Evolutionary conservation across 2,113 vertebrate genomes (phyloP).

Genomic region (Gnathonemus longibarbis): DNA sequence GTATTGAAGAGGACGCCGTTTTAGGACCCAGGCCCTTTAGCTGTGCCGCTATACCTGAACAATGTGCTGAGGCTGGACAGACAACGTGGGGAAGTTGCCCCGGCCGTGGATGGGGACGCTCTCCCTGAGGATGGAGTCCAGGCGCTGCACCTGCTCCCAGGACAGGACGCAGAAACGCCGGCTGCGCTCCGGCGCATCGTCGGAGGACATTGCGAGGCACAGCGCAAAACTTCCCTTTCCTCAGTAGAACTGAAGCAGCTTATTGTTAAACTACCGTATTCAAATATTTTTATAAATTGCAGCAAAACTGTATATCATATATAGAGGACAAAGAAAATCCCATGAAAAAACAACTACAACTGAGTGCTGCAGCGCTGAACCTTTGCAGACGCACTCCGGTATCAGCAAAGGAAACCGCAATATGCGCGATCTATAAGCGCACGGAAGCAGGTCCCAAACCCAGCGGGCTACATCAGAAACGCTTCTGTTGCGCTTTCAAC

Average conservation of each 20-base stretch:
- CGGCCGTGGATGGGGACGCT: conserved; percentile 88
- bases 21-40: not conserved
- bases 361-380: not conserved
- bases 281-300: not conserved
- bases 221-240: not conserved
- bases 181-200: conserved; percentile 55
- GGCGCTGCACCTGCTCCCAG: conserved; percentile 83
- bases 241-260: not conserved
- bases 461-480: not conserved
- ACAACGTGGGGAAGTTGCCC: conserved; percentile 89
- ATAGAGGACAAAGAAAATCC: not conserved
- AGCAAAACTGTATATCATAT: not conserved
- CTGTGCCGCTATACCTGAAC: conserved; percentile 67
- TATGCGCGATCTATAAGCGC: not conserved
- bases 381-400: not conserved
- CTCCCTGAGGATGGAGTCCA: conserved; percentile 82
- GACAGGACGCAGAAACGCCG: conserved; percentile 73
- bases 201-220: conserved; percentile 53
- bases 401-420: not conserved
- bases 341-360: not conserved
- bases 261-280: not conserved
- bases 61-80: conserved; percentile 77
- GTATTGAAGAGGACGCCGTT: not conserved
- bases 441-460: not conserved
- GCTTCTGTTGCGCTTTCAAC: conserved; percentile 1